phyloP scores from a whole-genome alignment of 1,140 invertebrate species.

The Macrobrachium nipponense region DNA sequence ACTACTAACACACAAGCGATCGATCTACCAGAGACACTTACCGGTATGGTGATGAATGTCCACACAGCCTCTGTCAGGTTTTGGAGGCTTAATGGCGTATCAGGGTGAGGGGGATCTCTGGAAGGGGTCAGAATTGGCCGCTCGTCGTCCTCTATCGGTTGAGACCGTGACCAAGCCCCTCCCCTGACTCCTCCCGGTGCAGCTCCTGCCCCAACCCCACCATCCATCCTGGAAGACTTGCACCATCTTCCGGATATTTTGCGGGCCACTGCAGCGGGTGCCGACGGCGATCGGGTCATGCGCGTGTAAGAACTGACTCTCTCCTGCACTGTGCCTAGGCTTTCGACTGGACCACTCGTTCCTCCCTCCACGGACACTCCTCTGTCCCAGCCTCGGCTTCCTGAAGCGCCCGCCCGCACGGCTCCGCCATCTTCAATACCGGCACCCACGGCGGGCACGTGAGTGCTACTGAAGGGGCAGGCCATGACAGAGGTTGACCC shows the following conservation, averaged over 20 bases:
- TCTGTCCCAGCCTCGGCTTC: conserved; percentile 27
- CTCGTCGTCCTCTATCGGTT: conserved; percentile 43
- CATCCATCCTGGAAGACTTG: neutral
- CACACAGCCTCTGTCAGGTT: conserved; percentile 63
- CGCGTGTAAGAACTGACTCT: conserved; percentile 46
- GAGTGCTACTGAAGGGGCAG: conserved; percentile 48
- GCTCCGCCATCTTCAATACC: conserved; percentile 44
- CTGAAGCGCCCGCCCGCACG: conserved; percentile 2
- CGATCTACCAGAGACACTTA: conserved; percentile 37
- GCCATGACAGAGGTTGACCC: conserved; percentile 24
- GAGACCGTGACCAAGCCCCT: conserved; percentile 1
- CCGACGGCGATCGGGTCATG: conserved; percentile 44
- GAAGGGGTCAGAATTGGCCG: conserved; percentile 49
- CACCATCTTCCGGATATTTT: conserved; percentile 12
- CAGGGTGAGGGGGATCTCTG: conserved; percentile 49
- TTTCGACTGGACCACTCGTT: conserved; percentile 19
- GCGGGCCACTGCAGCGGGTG: conserved; percentile 20
- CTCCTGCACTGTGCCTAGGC: conserved; percentile 45
- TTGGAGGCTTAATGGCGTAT: conserved; percentile 58
- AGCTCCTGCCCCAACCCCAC: neutral
- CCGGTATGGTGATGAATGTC: conserved; percentile 62
- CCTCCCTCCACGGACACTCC: conserved; percentile 32
- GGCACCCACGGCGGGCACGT: conserved; percentile 32
- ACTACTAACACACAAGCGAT: neutral
- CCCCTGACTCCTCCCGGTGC: neutral